Conservation (phyloP, 2,797 vertebrate species). For the Enteromius radiatus region DNA sequence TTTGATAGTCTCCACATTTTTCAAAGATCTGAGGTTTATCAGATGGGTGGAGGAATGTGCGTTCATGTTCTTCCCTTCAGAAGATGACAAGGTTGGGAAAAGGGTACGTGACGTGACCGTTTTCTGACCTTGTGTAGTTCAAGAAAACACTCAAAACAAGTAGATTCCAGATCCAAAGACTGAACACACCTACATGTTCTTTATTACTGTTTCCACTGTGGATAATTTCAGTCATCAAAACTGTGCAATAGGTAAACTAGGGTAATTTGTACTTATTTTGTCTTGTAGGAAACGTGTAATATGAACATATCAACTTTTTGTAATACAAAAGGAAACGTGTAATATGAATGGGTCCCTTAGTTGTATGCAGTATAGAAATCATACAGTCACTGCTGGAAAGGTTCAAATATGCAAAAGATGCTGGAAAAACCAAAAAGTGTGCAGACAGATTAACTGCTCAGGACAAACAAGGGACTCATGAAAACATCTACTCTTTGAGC, state of each 20-base stretch:
- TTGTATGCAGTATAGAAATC: background rate
- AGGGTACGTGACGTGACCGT: background rate
- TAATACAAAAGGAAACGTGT: no score
- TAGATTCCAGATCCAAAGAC: background rate
- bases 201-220: background rate
- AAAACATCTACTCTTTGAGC: background rate
- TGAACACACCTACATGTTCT: background rate
- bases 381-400: background rate
- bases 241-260: background rate
- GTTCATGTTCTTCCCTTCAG: conserved; percentile 12
- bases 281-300: background rate
- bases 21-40: conserved; percentile 3
- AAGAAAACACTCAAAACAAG: conserved; percentile 17
- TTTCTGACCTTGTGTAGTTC: background rate
- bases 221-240: no score
- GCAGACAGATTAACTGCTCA: background rate
- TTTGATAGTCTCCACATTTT: conserved; percentile 30
- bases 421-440: background rate
- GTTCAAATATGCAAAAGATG: background rate
- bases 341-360: background rate
- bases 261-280: background rate
- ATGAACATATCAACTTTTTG: no score
- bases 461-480: background rate
- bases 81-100: background rate
- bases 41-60: conserved; percentile 12